These are phyloP conservation scores for Scomber colias DNA, from an alignment of 2,113 vertebrate genomes.

Conservation along the genomic window DNA sequence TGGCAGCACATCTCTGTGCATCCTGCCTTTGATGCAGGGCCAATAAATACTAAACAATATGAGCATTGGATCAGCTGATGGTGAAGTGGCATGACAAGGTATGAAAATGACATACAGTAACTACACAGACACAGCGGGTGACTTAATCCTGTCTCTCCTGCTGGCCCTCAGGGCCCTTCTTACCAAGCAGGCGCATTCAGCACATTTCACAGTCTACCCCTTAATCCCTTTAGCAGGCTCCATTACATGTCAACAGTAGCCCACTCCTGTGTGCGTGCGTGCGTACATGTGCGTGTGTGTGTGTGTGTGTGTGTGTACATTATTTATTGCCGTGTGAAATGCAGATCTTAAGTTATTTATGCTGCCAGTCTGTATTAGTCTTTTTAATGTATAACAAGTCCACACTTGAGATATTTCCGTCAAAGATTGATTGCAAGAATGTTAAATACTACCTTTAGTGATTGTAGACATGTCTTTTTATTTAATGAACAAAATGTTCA, in stretches of 20 bases:
- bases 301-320: conserved; percentile 3
- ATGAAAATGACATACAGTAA: conserved; percentile 36
- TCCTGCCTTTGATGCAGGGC: conserved; percentile 21
- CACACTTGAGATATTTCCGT: too few relatives aligned
- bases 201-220: conserved; percentile 77
- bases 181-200: conserved; percentile 68
- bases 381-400: too few relatives aligned
- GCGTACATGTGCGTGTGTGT: conserved; percentile 18
- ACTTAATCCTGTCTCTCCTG: conserved; percentile 72
- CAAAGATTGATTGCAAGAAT: too few relatives aligned
- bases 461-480: too few relatives aligned
- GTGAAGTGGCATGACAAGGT: conserved; percentile 39
- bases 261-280: conserved; percentile 25
- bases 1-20: conserved; percentile 29
- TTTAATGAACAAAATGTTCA: too few relatives aligned
- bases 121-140: conserved; percentile 20
- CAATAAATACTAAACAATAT: conserved; percentile 29
- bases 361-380: conserved; percentile 17
- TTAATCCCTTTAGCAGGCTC: conserved; percentile 79
- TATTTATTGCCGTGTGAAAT: conserved; percentile 24
- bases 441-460: too few relatives aligned
- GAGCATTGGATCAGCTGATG: conserved; percentile 37
- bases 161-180: conserved; percentile 60
- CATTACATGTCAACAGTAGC: conserved; percentile 73
- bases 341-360: conserved; percentile 50